Base-by-base conservation (phyloP, 1,140 invertebrate species). In the Solen grandis region DNA sequence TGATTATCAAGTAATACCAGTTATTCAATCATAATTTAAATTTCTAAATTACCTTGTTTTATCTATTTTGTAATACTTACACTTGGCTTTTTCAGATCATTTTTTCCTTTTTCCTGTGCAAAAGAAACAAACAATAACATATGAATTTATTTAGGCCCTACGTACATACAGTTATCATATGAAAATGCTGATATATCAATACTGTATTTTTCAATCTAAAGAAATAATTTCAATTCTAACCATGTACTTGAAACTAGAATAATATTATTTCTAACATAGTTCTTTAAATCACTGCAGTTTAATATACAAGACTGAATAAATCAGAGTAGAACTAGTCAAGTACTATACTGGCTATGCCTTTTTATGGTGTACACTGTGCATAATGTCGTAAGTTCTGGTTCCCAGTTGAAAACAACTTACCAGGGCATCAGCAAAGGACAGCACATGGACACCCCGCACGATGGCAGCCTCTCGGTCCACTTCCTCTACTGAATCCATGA, bases 101-200 rank as follows among this genome's bases (percentile, higher is more conserved):
- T 65, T 62, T 81, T 69, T 35, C 86, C 86, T 19, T 75, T 14
- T 60, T 81, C 75, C 86, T 87, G 57, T 22, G 63, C 70, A 4
- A 66, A 80, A 70, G 35, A 41, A 1, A 73, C 52, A 46, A 68
- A 27, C 33, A 22, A 22, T n/a, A n/a, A n/a, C n/a, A n/a, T n/a
- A n/a, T n/a, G n/a, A n/a, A n/a, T n/a, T n/a, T n/a, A n/a, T n/a
- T n/a, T n/a, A n/a, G n/a, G n/a, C n/a, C n/a, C n/a, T n/a, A n/a
- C n/a, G n/a, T n/a, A n/a, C n/a, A n/a, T n/a, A n/a, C n/a, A n/a
- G n/a, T n/a, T n/a, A 19, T 16, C 2, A 35, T n/a, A 54, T 1
- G 46, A 72, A 33, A 8, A 66, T n/a, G 22, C 4, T 31, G 62
- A 35, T 5, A 54, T 66, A 33, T 60, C 4, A 14, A 1, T 22